These are phyloP conservation scores for Cichlasoma orientale DNA, from an alignment of 2,797 vertebrate genomes.

Conservation along the genomic window DNA sequence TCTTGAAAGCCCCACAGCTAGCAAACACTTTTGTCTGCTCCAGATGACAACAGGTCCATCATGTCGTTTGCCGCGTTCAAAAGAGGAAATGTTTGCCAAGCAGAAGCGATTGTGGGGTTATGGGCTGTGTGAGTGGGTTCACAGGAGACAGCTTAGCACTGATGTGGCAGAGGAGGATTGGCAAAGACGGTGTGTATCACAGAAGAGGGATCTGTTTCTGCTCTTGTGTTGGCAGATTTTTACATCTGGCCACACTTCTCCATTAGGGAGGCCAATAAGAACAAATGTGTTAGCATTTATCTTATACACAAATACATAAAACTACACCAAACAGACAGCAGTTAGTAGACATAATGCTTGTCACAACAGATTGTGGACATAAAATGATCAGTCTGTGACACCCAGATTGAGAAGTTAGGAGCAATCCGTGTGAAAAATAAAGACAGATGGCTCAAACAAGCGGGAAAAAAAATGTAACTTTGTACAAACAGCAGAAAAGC, in stretches of 20 bases:
- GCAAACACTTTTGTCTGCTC: conserved; percentile 16
- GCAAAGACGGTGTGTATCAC: conserved; percentile 1
- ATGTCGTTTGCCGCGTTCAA: conserved; percentile 5
- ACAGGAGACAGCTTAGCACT: conserved; percentile 36
- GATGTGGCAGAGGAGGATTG: conserved; percentile 36
- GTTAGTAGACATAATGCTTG: conserved; percentile 29
- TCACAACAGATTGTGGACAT: conserved; percentile 41
- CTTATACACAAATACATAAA: conserved; percentile 34
- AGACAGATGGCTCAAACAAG: conserved; percentile 55
- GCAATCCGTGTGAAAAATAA: conserved; percentile 44
- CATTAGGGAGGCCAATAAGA: conserved; percentile 40
- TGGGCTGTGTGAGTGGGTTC: conserved; percentile 25
- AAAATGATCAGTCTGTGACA: conserved; percentile 41
- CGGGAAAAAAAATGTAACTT: conserved; percentile 27
- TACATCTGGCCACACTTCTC: conserved; percentile 34
- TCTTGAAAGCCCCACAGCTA: conserved; percentile 12
- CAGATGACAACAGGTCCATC: conserved; percentile 37
- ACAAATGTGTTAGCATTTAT: conserved; percentile 43
- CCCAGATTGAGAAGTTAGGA: conserved; percentile 34
- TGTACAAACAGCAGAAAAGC: conserved; percentile 18
- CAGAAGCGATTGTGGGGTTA: conserved; percentile 8
- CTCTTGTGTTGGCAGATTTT: conserved; percentile 48
- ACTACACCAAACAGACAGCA: conserved; percentile 31
- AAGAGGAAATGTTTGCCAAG: conserved; percentile 36
- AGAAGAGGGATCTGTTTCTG: conserved; percentile 28